Conservation (phyloP, 2,113 vertebrate species). For the Trogon surrucura region DNA sequence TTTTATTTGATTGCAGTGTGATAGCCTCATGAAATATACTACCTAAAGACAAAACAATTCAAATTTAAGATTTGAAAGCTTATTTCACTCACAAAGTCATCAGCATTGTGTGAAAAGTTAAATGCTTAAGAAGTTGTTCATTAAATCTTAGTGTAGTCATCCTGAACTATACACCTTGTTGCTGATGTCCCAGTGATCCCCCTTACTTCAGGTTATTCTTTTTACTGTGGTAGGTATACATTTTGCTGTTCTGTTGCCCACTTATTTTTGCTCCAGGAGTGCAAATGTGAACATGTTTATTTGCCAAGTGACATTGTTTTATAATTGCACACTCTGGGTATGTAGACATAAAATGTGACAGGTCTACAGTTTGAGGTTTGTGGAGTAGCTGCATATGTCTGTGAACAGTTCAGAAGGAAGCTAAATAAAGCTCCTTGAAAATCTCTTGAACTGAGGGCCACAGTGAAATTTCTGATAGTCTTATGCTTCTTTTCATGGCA, state of each 20-base stretch:
- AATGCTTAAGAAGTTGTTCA: not conserved
- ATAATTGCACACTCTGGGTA: not conserved
- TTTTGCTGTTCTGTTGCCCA: not conserved
- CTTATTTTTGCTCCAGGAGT: not conserved
- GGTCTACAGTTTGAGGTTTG: not conserved
- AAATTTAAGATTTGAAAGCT: not conserved
- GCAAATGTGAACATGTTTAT: not conserved
- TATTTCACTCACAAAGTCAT: not conserved
- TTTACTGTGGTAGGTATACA: not conserved
- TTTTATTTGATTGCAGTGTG: not conserved
- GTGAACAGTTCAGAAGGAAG: not conserved
- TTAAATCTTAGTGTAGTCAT: not conserved
- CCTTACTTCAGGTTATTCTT: not conserved
- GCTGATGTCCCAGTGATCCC: not conserved
- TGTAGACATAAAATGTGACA: not conserved
- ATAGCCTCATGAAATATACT: not conserved
- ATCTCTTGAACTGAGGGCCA: fast-evolving
- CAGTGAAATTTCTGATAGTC: not conserved
- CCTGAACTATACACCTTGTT: not conserved
- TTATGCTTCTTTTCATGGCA: not conserved
- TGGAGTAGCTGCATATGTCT: not conserved
- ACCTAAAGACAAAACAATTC: not conserved
- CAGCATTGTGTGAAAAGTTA: not conserved
- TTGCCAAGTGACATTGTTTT: not conserved
- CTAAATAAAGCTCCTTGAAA: not conserved